phyloP scores from a whole-genome alignment of 2,113 vertebrate genomes.

The Myodes glareolus region DNA sequence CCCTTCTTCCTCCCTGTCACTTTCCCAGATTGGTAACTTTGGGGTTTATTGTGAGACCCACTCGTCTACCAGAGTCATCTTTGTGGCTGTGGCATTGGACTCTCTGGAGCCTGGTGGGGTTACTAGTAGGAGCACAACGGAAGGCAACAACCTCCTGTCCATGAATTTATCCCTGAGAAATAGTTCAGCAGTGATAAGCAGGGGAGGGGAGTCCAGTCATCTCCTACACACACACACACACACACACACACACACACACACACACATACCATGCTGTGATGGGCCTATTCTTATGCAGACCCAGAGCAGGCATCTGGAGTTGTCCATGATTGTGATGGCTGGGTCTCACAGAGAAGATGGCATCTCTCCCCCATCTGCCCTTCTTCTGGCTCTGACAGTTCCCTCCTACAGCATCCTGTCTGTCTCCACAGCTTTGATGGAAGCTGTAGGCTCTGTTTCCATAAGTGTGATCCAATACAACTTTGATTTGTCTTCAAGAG shows the following conservation, averaged over 20 bases:
- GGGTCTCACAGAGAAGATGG: not conserved
- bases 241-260: no score
- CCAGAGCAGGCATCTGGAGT: not conserved
- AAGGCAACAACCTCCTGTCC: not conserved
- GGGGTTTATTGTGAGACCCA: not conserved
- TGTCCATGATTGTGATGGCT: not conserved
- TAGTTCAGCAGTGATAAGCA: not conserved
- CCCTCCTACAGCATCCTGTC: not conserved
- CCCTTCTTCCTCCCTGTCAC: not conserved
- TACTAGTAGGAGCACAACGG: not conserved
- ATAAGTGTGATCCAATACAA: not conserved
- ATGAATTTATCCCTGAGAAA: not conserved
- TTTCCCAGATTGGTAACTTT: not conserved
- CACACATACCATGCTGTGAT: no score
- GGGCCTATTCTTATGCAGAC: not conserved
- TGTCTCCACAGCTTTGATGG: not conserved
- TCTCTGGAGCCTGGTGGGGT: not conserved
- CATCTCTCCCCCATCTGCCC: not conserved
- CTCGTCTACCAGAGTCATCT: not conserved
- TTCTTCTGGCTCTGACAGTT: not conserved
- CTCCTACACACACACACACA: no score
- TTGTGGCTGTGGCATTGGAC: not conserved
- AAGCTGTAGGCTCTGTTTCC: not conserved
- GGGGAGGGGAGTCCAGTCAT: no score
- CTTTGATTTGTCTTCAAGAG: not conserved